Conservation (phyloP, 2,797 vertebrate genomes). For the Thaleichthys pacificus region DNA sequence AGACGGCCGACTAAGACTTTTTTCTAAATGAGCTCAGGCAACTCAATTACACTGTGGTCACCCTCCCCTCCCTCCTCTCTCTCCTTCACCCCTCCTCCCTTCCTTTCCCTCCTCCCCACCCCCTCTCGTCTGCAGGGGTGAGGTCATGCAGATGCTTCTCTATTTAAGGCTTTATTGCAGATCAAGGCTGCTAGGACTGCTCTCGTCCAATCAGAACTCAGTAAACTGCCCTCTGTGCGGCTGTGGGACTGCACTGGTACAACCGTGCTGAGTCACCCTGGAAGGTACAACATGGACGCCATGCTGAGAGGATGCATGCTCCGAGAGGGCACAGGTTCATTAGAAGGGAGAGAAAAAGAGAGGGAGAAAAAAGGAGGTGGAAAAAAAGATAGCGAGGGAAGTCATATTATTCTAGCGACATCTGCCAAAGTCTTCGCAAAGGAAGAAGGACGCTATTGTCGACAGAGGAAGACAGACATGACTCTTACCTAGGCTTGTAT, state of each 20-base stretch:
- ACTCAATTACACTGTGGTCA: conserved; percentile 64
- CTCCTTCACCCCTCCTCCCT: conserved; percentile 10
- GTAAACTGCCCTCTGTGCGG: conserved; percentile 42
- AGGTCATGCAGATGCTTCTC: conserved; percentile 23
- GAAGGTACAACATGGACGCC: conserved; percentile 16
- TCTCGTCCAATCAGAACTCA: conserved; percentile 64
- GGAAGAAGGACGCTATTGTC: conserved; percentile 63
- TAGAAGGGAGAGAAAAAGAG: not conserved
- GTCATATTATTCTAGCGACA: conserved; percentile 41
- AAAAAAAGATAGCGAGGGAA: conserved; percentile 9
- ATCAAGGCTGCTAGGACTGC: conserved; percentile 58
- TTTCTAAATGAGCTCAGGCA: conserved; percentile 65
- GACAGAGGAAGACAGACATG: conserved; percentile 40
- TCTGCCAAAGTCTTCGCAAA: conserved; percentile 66
- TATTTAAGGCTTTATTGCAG: conserved; percentile 66
- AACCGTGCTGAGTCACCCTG: not conserved
- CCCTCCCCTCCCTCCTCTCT: conserved; percentile 33
- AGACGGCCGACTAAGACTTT: conserved; percentile 59
- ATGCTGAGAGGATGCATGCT: not conserved
- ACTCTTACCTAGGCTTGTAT: not conserved
- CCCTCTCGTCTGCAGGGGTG: not conserved
- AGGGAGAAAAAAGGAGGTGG: not conserved
- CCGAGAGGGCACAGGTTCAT: not conserved
- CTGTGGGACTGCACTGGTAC: conserved; percentile 20
- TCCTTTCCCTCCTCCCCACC: not conserved